phyloP scores from a whole-genome alignment of 2,797 vertebrate genomes.

The Acrocephalus scirpaceus region DNA sequence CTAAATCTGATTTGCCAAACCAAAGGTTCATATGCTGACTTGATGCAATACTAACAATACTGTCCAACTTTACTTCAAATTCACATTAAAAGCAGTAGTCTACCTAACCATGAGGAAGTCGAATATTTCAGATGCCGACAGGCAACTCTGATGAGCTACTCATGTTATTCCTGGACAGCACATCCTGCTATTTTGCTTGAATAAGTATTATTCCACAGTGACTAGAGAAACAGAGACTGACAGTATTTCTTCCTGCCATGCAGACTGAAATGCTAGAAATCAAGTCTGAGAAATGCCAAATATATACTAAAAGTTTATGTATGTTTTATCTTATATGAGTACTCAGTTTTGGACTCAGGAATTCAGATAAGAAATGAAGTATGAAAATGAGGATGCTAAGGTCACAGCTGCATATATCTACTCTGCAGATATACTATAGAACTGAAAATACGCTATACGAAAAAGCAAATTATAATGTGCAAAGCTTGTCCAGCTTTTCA shows the following conservation, averaged over 20 bases:
- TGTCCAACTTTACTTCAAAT: background rate
- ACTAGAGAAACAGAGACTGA: conserved; percentile 12
- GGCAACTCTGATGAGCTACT: background rate
- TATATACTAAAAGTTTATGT: conserved; percentile 54
- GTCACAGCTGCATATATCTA: conserved; percentile 55
- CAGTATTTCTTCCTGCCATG: background rate
- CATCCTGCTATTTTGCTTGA: background rate
- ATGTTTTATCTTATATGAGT: conserved; percentile 60
- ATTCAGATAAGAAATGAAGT: conserved; percentile 65
- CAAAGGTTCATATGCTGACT: background rate
- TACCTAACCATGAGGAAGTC: background rate
- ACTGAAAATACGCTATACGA: conserved; percentile 55
- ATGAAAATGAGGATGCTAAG: conserved; percentile 70
- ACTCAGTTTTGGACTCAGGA: conserved; percentile 50
- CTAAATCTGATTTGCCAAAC: background rate
- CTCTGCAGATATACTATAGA: conserved; percentile 59
- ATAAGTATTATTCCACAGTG: background rate
- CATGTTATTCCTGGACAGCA: background rate
- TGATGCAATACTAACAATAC: background rate
- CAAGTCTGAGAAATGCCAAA: conserved; percentile 30
- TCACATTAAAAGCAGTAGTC: background rate
- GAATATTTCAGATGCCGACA: background rate
- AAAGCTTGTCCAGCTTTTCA: conserved; percentile 71
- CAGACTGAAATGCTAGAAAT: conserved; percentile 26
- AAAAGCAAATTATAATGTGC: conserved; percentile 74